phyloP scores from a whole-genome alignment of 92 coral and sea anemone genomes.

The Meandrina meandrites region DNA sequence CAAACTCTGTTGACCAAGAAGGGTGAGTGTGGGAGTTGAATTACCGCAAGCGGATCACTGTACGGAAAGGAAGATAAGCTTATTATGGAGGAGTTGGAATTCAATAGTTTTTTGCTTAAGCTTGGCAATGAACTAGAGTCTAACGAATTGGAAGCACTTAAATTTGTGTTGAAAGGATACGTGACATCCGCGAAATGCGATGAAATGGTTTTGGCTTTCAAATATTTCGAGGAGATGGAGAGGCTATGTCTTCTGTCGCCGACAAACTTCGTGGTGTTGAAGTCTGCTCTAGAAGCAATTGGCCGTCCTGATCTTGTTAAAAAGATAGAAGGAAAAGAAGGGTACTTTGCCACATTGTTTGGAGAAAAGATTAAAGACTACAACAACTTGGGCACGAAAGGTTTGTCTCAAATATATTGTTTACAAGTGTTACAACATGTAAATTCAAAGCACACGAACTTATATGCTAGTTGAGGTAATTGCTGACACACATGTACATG shows the following conservation, averaged over 20 bases:
- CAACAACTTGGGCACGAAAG: slow-evolving; percentile 19
- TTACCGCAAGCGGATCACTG: too few relatives aligned
- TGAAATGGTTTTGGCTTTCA: slow-evolving; percentile 6
- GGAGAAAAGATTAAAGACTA: not conserved
- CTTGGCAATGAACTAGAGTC: slow-evolving; percentile 30
- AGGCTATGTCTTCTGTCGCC: not conserved
- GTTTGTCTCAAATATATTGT: not conserved
- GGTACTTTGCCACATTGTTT: slow-evolving; percentile 21
- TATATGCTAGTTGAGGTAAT: too few relatives aligned
- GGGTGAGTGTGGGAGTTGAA: not conserved
- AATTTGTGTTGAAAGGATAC: slow-evolving; percentile 25
- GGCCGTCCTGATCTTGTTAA: slow-evolving; percentile 46
- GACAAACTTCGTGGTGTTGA: not conserved
- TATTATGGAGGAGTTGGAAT: not conserved
- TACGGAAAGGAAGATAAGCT: too few relatives aligned
- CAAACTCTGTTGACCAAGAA: not conserved
- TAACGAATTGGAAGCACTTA: slow-evolving; percentile 26
- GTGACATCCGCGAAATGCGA: slow-evolving; percentile 29
- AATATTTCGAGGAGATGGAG: slow-evolving; percentile 11
- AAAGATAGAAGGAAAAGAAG: slow-evolving; percentile 16
- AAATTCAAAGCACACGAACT: too few relatives aligned
- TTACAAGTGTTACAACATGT: not conserved
- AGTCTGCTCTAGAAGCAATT: slow-evolving; percentile 19
- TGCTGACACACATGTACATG: too few relatives aligned
- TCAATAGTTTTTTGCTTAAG: slow-evolving; percentile 21